Percentiles rank a stretch among this genome's conserved stretches.
These are phyloP conservation scores for Upupa epops DNA, from an alignment of 2,113 vertebrate species.

Conservation along the genomic window DNA sequence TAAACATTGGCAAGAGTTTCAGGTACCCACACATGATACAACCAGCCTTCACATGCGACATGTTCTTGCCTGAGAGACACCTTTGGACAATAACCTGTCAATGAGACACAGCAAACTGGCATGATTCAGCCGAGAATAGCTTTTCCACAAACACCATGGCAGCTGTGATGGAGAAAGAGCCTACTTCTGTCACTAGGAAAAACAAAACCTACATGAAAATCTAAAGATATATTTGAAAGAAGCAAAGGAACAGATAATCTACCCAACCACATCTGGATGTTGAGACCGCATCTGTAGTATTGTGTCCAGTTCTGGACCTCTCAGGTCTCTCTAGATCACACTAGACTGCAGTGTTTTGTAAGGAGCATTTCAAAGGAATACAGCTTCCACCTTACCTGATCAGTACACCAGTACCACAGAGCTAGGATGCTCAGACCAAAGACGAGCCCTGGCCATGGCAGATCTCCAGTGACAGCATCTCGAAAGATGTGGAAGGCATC, in stretches of 20 bases:
- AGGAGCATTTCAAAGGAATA: not conserved
- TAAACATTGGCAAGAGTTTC: slow-evolving; percentile 95
- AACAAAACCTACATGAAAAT: not conserved
- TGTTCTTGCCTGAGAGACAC: slow-evolving; percentile 94
- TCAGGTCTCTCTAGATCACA: too few species aligned
- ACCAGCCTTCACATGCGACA: slow-evolving; percentile 95
- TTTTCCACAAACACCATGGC: not conserved
- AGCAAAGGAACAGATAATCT: not conserved
- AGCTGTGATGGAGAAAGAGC: not conserved
- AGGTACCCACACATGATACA: slow-evolving; percentile 92
- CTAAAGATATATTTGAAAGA: not conserved
- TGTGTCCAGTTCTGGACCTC: too few species aligned
- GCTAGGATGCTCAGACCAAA: slow-evolving; percentile 88
- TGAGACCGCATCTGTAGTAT: too few species aligned
- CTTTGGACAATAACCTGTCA: slow-evolving; percentile 94
- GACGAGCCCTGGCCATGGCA: slow-evolving; percentile 91
- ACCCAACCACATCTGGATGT: too few species aligned
- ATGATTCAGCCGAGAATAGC: not conserved
- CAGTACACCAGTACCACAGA: slow-evolving; percentile 96
- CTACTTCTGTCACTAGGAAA: not conserved
- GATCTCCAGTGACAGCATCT: slow-evolving; percentile 81
- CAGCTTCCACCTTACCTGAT: slow-evolving; percentile 81
- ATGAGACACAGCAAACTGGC: not conserved
- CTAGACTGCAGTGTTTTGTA: too few species aligned
- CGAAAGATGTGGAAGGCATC: slow-evolving; percentile 94